Evolutionary conservation across 2,113 vertebrate genomes (phyloP), one percentile per base, ranked within the genome.

Genomic region (Rafetus swinhoei): DNA sequence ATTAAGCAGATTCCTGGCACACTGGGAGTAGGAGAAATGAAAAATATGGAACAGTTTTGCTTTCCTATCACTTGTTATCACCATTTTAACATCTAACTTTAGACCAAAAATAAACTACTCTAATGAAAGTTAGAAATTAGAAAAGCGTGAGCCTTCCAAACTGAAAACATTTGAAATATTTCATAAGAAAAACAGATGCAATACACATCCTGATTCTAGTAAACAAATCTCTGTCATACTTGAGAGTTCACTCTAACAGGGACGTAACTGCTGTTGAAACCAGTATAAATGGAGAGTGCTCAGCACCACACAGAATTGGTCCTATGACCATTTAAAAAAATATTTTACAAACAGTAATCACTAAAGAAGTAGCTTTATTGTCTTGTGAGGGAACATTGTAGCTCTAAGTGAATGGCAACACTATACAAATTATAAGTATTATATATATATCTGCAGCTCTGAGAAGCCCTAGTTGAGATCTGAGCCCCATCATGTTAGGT

Each of bases 21-120:
- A 92, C 94, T 81, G 87, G 87, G 92, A 95, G 90, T 5, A 93
- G 69, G 0, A 0, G 6, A 84, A 81, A 87, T 82, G 65, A 72
- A 72, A 95, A 95, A 95, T 89, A 94, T 53, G 60, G 25, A 81
- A 69, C 9, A 50, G 25, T 92, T 92, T 93, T 81, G 93, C 76
- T 80, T 90, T 87, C 65, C 79, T 87, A 80, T 81, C 62, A 55
- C 85, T 94, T 94, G 52, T 84, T 94, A 93, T 10, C 19, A 77
- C 80, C 29, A 56, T 9, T 56, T 39, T 52, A 90, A 91, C 79
- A 95, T 87, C 82, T 83, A 45, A 85, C 81, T 88, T 7, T 76
- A 35, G 88, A 32, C 89, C 80, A 94, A 95, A 72, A 92, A 92
- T 72, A 62, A 88, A 88, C 32, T 59, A 85, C 14, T 50, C 54